Conservation (phyloP, 2,888 invertebrate species). For the Orchestes rusci region DNA sequence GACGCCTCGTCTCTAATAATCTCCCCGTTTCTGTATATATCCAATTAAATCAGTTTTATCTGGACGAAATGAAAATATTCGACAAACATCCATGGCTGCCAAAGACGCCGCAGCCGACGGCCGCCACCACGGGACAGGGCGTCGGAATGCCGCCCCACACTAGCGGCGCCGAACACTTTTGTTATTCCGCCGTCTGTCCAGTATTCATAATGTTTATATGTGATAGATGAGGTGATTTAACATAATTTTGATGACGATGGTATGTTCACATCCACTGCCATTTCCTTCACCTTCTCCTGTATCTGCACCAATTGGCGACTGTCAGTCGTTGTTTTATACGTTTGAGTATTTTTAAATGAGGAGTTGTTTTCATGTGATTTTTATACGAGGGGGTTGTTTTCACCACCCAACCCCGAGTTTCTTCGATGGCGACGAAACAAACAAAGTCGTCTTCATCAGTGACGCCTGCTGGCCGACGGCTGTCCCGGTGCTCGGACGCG, state of each 20-base stretch:
- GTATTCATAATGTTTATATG: too few species aligned
- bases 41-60: constrained; percentile 17
- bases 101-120: constrained; percentile 19
- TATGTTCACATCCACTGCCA: too few species aligned
- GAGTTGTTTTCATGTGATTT: too few species aligned
- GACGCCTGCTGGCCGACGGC: constrained; percentile 14
- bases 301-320: too few species aligned
- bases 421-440: constrained; percentile 22
- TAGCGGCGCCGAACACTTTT: constrained; percentile 21
- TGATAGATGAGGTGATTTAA: too few species aligned
- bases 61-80: constrained; percentile 19
- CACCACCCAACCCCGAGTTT: too few species aligned
- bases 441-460: constrained; percentile 20
- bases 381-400: too few species aligned
- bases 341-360: too few species aligned
- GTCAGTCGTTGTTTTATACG: too few species aligned
- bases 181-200: constrained; percentile 17
- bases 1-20: constrained; percentile 16
- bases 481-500: constrained; percentile 11
- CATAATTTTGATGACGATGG: too few species aligned
- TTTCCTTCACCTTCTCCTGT: too few species aligned
- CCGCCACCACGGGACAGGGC: constrained; percentile 10
- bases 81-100: constrained; percentile 21
- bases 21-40: constrained; percentile 11
- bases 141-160: constrained; percentile 12